Conservation (phyloP, 2,113 vertebrate genomes). For the Agapornis roseicollis region DNA sequence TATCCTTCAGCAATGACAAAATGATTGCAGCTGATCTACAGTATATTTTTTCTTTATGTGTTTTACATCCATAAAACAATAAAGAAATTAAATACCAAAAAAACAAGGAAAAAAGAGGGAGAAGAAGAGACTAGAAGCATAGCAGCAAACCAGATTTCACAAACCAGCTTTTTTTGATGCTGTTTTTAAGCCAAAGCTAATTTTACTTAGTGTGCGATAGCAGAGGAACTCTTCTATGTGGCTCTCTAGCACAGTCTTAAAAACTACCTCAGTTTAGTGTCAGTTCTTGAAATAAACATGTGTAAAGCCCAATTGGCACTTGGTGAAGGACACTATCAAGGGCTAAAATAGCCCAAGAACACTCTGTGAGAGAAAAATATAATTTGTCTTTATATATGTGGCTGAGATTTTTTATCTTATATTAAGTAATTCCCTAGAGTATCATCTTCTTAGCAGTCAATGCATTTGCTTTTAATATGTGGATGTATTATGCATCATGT, state of each 20-base stretch:
- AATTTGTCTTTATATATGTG: background rate
- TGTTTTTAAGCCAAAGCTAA: background rate
- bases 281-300: background rate
- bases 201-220: background rate
- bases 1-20: slow-evolving; percentile 48
- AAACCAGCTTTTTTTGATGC: background rate
- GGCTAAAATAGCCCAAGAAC: background rate
- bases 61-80: background rate
- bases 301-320: fast-evolving
- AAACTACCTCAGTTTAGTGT: background rate
- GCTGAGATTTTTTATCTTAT: background rate
- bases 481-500: background rate
- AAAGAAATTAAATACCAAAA: background rate
- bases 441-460: background rate
- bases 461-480: background rate
- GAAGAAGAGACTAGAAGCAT: background rate
- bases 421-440: background rate
- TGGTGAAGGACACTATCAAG: background rate
- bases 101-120: background rate
- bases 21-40: slow-evolving; percentile 23
- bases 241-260: fast-evolving
- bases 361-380: background rate
- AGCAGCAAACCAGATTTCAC: background rate
- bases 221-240: background rate
- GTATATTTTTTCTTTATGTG: slow-evolving; percentile 7